phyloP scores from a whole-genome alignment of 92 coral and sea anemone species.

The Epizoanthus scotinus region DNA sequence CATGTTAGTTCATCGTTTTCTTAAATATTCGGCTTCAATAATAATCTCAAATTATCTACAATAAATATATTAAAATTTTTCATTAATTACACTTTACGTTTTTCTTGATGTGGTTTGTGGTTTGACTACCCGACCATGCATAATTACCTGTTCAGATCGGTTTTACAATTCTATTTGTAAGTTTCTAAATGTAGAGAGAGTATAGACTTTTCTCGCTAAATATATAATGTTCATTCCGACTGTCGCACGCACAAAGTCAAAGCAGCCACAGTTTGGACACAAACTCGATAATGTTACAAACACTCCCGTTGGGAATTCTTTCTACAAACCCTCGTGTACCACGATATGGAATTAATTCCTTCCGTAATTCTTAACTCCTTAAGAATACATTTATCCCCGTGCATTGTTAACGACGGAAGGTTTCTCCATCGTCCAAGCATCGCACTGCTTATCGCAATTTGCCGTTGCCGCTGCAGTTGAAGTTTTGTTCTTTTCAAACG shows the following conservation, averaged over 20 bases:
- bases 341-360: background rate
- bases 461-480: slow-evolving; percentile 10
- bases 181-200: no score
- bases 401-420: background rate
- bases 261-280: no score
- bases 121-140: background rate
- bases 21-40: slow-evolving; percentile 18
- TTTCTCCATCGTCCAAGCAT: slow-evolving; percentile 10
- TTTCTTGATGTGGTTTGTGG: slow-evolving; percentile 11
- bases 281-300: no score
- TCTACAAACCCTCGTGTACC: background rate
- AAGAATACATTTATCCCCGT: background rate
- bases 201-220: no score
- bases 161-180: background rate
- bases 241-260: no score
- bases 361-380: background rate
- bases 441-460: background rate
- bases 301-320: background rate
- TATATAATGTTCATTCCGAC: background rate
- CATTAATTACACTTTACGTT: background rate
- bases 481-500: slow-evolving; percentile 49
- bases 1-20: background rate
- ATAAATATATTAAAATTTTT: slow-evolving; percentile 2
- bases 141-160: background rate
- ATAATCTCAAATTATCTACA: slow-evolving; percentile 1